Evolutionary conservation across 1,140 invertebrate genomes (phyloP).

Genomic region (Coboldia fuscipes): DNA sequence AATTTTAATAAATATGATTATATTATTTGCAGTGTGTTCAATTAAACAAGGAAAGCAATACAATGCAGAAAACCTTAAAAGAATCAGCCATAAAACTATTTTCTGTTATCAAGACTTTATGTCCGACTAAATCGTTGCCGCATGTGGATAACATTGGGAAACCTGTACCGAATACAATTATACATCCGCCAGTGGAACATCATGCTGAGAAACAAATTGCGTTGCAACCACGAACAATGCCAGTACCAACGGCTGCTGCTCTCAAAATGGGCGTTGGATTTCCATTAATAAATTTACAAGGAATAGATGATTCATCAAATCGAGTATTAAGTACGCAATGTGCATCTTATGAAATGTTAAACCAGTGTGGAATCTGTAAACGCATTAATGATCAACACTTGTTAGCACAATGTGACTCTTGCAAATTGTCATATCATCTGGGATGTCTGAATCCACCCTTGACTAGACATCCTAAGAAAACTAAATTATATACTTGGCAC

Average conservation of each 20-base stretch:
- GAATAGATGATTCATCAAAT: constrained; percentile 24
- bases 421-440: constrained; percentile 70
- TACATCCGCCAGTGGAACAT: constrained; percentile 5
- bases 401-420: constrained; percentile 85
- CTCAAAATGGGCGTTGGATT: constrained; percentile 65
- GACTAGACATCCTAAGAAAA: constrained; percentile 82
- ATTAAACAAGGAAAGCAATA: constrained; percentile 16
- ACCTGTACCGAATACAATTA: constrained; percentile 5
- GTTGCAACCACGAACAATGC: constrained; percentile 27
- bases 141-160: constrained; percentile 23
- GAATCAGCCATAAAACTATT: constrained; percentile 31
- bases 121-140: constrained; percentile 31
- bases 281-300: constrained; percentile 40
- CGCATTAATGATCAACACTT: constrained; percentile 65
- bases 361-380: constrained; percentile 66
- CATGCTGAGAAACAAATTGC: constrained; percentile 16
- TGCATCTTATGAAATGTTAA: not conserved
- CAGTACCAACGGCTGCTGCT: constrained; percentile 53
- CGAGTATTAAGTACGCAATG: constrained; percentile 27
- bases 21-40: constrained; percentile 1
- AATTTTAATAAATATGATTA: too few species aligned
- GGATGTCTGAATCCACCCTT: constrained; percentile 82
- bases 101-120: constrained; percentile 29
- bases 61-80: constrained; percentile 21
- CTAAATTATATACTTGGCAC: constrained; percentile 84